Evolutionary conservation across 23 tunicate species (phyloP).

Genomic region (Halocynthia roretzi): DNA sequence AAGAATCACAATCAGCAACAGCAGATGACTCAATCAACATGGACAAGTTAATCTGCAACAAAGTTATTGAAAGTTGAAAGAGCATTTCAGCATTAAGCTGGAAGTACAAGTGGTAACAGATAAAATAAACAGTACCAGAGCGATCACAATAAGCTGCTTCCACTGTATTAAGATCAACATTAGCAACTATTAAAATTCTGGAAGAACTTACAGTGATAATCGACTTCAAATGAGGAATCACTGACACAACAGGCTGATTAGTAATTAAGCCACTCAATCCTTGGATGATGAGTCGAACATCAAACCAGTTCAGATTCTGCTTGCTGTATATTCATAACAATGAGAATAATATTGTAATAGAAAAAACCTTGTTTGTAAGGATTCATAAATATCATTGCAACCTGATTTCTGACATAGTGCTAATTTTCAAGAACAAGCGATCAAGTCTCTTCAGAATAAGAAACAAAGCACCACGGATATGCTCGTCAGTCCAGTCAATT

Average conservation of each 20-base stretch:
- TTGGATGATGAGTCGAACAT: conserved; percentile 30
- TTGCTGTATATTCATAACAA: conserved; percentile 7
- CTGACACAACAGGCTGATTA: conserved; percentile 65
- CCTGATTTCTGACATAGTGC: conserved; percentile 47
- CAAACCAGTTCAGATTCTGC: conserved; percentile 32
- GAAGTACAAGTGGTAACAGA: no score
- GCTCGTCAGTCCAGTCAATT: conserved; percentile 86
- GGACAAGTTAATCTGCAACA: conserved; percentile 3
- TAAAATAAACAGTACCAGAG: no score
- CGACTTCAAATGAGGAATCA: conserved; percentile 57
- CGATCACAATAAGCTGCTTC: no score
- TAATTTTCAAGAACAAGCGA: conserved; percentile 47
- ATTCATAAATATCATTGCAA: not conserved
- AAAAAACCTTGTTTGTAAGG: not conserved
- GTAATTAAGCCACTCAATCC: conserved; percentile 52
- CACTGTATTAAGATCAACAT: not conserved
- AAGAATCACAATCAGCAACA: not conserved
- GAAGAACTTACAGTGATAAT: conserved; percentile 43
- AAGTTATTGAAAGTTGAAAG: not conserved
- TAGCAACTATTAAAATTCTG: not conserved
- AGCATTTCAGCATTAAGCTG: not conserved
- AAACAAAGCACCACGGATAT: conserved; percentile 48
- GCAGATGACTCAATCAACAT: conserved; percentile 13
- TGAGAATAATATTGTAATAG: not conserved
- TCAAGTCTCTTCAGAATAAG: conserved; percentile 70